Base-by-base conservation (phyloP, 2,797 vertebrate species). In the Melanotaenia pygmaea region DNA sequence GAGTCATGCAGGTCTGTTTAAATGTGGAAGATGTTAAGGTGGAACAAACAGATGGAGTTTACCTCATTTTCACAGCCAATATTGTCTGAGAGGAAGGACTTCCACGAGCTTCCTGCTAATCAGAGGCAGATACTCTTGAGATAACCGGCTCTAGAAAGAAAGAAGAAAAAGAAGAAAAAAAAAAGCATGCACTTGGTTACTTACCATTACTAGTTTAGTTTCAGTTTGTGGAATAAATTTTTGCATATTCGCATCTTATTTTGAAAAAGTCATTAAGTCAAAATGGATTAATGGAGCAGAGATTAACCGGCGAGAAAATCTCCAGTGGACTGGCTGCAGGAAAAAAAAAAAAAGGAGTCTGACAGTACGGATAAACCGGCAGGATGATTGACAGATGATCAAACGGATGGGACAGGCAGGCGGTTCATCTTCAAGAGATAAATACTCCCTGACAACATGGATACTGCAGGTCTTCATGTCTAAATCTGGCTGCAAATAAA, bases 241-340 rank as follows among this genome's bases (percentile, higher is more conserved):
- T 45, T 40, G 2, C 58, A 66, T 24, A 24, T 18, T 9, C 53
- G 22, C 40, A 56, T 35, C 64, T 38, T 24, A 40, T 2, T 50
- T 67, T 83, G 28, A 53, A 12, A 65, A 80, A 58, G 24, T 57
- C 68, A 82, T 74, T 67, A 82, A 51, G 76, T 73, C 64, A 56
- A 37, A n/a, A 30, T 13, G 38, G 78, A 43, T 87, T 59, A 71
- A 61, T 50, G 28, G 71, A 47, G 59, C 28, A 40, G 37, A 76
- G 76, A 86, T 86, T 74, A 83, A 70, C 10, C 57, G 50, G 28
- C 35, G 22, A 43, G n/a, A 16, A 67, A 70, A 68, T 70, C 28
- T 11, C 3, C 47, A 14, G 34, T n/a, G 1, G 54, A 10, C 34
- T 32, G 22, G 40, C 58, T 13, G 57, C 37, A 24, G 24, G 51